A percentile compares a stretch with the other conserved stretches of the same genome.
These are phyloP conservation scores for Eurytoma californica DNA, from an alignment of 2,888 invertebrate species.

Conservation along the genomic window DNA sequence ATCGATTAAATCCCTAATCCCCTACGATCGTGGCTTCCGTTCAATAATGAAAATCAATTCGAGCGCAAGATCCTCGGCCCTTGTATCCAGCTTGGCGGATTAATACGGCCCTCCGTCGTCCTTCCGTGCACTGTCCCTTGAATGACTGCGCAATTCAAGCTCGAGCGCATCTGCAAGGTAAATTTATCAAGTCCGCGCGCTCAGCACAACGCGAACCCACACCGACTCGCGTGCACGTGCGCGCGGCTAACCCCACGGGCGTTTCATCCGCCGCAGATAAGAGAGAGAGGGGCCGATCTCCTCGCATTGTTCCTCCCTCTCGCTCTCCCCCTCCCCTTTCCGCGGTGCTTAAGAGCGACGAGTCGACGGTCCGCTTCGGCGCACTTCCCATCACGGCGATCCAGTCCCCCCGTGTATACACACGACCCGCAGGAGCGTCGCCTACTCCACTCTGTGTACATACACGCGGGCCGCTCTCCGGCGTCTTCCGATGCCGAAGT, in stretches of 20 bases:
- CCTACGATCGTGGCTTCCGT: no score
- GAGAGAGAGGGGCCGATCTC: not conserved
- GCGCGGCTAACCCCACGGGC: not conserved
- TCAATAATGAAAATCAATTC: constrained; percentile 11
- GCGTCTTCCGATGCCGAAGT: not conserved
- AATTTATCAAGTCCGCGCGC: constrained; percentile 39
- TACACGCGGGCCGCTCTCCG: not conserved
- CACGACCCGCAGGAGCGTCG: no score
- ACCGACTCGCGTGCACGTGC: not conserved
- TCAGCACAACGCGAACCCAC: not conserved
- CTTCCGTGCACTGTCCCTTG: not conserved
- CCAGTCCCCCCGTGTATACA: not conserved
- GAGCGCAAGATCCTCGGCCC: not conserved
- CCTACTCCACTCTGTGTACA: not conserved
- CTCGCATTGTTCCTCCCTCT: not conserved
- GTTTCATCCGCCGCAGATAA: not conserved
- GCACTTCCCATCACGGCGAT: constrained; percentile 4
- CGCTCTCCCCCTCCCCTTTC: not conserved
- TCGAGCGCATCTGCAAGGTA: constrained; percentile 37
- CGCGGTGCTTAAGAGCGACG: constrained; percentile 3
- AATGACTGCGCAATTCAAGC: constrained; percentile 7
- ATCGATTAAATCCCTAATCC: no score
- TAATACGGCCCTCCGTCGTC: no score
- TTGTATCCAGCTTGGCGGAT: no score
- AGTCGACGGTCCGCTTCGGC: constrained; percentile 8